phyloP scores from a whole-genome alignment of 2,113 vertebrate species.

The Indicator maculatus region DNA sequence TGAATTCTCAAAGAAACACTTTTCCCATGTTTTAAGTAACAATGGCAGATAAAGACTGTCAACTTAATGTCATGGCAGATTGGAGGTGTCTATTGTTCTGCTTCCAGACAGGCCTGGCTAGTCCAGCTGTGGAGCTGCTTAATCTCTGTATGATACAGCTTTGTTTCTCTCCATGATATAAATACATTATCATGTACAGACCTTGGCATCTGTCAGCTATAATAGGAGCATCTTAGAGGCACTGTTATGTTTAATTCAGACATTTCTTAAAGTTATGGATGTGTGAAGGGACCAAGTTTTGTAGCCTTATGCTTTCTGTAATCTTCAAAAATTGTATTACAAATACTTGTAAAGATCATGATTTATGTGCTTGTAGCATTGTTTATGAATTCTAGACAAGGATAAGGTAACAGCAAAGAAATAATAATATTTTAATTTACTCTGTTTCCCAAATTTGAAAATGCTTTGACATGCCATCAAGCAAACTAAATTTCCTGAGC shows the following conservation, averaged over 20 bases:
- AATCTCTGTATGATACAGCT: conserved; percentile 53
- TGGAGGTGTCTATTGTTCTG: conserved; percentile 74
- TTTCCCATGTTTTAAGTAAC: conserved; percentile 78
- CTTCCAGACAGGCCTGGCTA: conserved; percentile 57
- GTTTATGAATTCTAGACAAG: not conserved
- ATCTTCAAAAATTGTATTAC: not conserved
- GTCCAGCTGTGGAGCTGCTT: conserved; percentile 64
- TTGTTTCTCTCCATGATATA: conserved; percentile 48
- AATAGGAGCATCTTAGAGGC: conserved; percentile 27
- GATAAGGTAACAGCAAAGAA: not conserved
- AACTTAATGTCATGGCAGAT: conserved; percentile 72
- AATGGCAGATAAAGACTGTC: conserved; percentile 80
- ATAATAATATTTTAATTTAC: not conserved
- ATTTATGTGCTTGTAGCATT: not conserved
- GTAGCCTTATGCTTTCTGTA: not conserved
- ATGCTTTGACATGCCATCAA: not conserved
- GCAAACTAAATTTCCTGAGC: not conserved
- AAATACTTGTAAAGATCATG: not conserved
- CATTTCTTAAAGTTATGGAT: conserved; percentile 21
- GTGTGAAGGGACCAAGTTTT: not conserved
- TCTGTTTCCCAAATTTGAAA: not conserved
- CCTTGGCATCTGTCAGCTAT: conserved; percentile 29
- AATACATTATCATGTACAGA: conserved; percentile 58
- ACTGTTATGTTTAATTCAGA: conserved; percentile 38
- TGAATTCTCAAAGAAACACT: conserved; percentile 69